Conservation (phyloP, 2,888 invertebrate species). For the Dicycla oo region DNA sequence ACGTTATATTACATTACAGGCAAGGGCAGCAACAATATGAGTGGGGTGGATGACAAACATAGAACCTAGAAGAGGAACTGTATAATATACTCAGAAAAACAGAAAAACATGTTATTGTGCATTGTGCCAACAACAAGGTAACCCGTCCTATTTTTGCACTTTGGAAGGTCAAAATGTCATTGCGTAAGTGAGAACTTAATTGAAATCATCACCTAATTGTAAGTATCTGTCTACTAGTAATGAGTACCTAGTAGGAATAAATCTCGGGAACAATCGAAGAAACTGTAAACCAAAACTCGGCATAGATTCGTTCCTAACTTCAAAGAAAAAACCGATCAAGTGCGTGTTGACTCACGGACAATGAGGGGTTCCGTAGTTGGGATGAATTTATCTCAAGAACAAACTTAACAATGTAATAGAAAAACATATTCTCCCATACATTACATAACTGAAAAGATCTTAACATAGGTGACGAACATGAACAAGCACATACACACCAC, state of each 20-base stretch:
- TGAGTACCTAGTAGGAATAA: neutral
- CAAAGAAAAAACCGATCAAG: neutral
- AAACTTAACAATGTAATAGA: too few species aligned
- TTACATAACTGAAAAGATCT: too few species aligned
- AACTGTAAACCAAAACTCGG: neutral
- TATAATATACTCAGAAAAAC: slow-evolving; percentile 16
- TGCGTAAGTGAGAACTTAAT: neutral
- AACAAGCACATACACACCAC: too few species aligned
- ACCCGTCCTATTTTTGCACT: slow-evolving; percentile 7
- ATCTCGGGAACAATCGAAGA: neutral
- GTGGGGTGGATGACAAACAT: neutral
- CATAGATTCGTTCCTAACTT: neutral
- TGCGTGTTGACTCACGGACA: too few species aligned
- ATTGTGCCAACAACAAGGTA: slow-evolving; percentile 39
- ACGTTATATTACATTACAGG: neutral
- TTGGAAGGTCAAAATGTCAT: slow-evolving; percentile 1
- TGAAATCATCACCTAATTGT: neutral
- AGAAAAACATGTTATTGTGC: slow-evolving; percentile 43
- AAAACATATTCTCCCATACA: too few species aligned
- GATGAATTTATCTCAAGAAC: too few species aligned
- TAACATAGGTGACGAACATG: too few species aligned
- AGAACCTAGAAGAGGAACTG: neutral
- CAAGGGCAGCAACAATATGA: neutral
- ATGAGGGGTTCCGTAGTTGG: too few species aligned
- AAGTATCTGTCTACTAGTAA: neutral